Conservation (phyloP, 2,113 vertebrate species). For the Thamnophis sirtalis region DNA sequence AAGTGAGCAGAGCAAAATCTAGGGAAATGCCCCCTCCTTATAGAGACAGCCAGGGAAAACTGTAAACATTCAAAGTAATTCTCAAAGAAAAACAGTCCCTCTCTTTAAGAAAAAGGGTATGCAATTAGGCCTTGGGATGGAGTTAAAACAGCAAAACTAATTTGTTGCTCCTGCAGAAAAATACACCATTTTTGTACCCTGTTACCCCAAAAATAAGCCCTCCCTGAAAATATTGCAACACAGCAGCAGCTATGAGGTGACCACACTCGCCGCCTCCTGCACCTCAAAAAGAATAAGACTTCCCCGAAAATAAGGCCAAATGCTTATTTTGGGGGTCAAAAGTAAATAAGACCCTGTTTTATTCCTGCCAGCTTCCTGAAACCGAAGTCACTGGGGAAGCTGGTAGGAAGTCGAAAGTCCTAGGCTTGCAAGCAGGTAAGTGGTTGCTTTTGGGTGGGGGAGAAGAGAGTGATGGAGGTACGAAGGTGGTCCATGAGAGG, state of each 20-base stretch:
- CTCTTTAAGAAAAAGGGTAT: not conserved
- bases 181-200: not conserved
- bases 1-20: not conserved
- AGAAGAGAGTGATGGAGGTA: no score
- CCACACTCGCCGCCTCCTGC: no score
- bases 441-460: no score
- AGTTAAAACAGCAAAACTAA: not conserved
- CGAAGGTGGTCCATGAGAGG: not conserved
- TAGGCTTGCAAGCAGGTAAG: no score
- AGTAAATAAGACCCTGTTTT: no score
- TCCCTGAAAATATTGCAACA: no score
- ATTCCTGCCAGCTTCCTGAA: not conserved
- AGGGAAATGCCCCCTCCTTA: not conserved
- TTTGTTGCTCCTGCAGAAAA: not conserved
- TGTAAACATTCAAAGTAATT: not conserved
- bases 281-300: no score
- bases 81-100: not conserved
- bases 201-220: no score
- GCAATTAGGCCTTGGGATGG: not conserved
- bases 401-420: not conserved
- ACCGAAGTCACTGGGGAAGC: not conserved
- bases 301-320: no score
- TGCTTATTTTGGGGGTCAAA: no score
- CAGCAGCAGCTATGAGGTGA: no score
- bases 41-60: not conserved